Evolutionary conservation across 2,113 vertebrate species (phyloP).

Genomic region (Empidonax alnorum): DNA sequence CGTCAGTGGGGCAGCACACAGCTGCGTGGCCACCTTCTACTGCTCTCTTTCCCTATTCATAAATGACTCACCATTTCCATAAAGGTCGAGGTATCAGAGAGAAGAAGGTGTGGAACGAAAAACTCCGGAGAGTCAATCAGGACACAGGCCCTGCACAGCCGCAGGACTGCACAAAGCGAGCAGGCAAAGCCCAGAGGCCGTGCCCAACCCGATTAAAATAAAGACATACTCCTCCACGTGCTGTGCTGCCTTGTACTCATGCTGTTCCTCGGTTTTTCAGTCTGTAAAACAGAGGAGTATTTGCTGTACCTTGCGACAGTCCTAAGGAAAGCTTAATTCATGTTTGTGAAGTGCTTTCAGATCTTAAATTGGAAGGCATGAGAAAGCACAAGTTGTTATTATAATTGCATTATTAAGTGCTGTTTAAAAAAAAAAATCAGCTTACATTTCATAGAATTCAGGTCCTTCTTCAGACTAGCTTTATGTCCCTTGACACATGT

Average conservation of each 20-base stretch:
- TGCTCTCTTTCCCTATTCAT: not conserved
- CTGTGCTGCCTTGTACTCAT: not conserved
- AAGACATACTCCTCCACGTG: not conserved
- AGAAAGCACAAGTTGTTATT: constrained; percentile 42
- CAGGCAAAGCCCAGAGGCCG: not conserved
- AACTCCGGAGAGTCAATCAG: not conserved
- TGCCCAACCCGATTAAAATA: not conserved
- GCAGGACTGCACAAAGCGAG: not conserved
- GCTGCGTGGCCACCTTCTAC: not conserved
- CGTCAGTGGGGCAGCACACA: accelerated
- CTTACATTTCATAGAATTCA: not conserved
- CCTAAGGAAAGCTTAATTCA: constrained; percentile 43
- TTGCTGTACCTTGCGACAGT: not conserved
- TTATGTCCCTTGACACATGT: constrained; percentile 16
- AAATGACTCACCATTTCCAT: not conserved
- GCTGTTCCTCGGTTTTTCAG: not conserved
- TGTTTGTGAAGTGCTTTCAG: constrained; percentile 46
- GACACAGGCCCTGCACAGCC: not conserved
- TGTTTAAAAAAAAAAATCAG: not conserved
- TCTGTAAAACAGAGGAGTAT: constrained; percentile 2
- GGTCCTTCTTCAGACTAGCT: constrained; percentile 44
- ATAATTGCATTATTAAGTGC: constrained; percentile 52
- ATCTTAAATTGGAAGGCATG: constrained; percentile 43
- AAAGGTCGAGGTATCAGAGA: not conserved
- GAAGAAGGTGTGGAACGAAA: not conserved